A percentile compares a stretch with the other conserved stretches of the same genome.
Evolutionary conservation across 2,888 invertebrate genomes (phyloP).

Genomic region (Rotaria macrura): DNA sequence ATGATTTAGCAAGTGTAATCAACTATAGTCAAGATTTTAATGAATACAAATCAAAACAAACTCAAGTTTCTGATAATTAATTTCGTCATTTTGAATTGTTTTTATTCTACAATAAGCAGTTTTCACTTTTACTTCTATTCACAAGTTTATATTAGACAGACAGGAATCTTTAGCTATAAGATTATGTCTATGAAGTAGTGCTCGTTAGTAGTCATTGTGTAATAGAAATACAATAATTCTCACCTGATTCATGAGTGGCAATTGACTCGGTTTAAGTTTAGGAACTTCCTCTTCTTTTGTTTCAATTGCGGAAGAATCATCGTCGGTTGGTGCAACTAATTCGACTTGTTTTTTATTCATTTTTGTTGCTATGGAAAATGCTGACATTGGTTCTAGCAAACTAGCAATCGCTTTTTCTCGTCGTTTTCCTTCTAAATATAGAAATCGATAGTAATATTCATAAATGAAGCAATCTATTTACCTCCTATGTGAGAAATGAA

Average conservation of each 20-base stretch:
- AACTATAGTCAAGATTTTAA: too few species aligned
- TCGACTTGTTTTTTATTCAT: not conserved
- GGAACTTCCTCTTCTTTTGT: not conserved
- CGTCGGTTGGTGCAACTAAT: not conserved
- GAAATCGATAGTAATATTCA: too few species aligned
- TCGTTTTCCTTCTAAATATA: not conserved
- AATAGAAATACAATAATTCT: too few species aligned
- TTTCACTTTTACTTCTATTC: too few species aligned
- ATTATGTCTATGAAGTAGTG: too few species aligned
- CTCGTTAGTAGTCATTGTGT: too few species aligned
- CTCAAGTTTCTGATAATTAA: too few species aligned
- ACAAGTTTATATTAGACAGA: too few species aligned
- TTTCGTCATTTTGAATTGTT: too few species aligned
- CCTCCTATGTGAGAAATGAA: not conserved
- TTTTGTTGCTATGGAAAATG: not conserved
- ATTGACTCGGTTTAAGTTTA: not conserved
- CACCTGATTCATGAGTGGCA: conserved; percentile 2
- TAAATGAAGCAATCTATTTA: not conserved
- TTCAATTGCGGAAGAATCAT: not conserved
- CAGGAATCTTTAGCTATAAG: too few species aligned
- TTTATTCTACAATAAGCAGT: too few species aligned
- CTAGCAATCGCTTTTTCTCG: not conserved
- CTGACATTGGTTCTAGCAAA: not conserved
- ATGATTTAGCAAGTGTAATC: not conserved
- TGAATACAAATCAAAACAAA: not conserved